These are phyloP conservation scores for Drosophila atripex DNA, from an alignment of 2,888 invertebrate species.

Conservation along the genomic window DNA sequence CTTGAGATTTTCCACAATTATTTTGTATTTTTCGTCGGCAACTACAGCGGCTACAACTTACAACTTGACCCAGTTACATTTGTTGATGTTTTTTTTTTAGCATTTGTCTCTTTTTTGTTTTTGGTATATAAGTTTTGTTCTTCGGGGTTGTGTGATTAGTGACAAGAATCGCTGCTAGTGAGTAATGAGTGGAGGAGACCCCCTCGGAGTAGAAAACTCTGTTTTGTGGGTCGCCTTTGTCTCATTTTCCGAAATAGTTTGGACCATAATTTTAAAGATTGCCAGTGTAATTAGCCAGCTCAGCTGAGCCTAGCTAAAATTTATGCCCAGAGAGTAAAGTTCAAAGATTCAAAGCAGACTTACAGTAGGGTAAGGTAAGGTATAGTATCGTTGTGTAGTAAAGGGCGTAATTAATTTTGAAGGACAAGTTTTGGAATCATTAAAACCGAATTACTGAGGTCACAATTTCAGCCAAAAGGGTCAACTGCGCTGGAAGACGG, in stretches of 20 bases:
- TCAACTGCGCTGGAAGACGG: constrained; percentile 36
- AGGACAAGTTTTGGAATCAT: constrained; percentile 45
- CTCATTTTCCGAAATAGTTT: constrained; percentile 48
- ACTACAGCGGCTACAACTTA: constrained; percentile 41
- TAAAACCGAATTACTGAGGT: constrained; percentile 46
- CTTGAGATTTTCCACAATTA: constrained; percentile 73
- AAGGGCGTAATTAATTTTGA: constrained; percentile 55
- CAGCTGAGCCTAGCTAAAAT: constrained; percentile 35
- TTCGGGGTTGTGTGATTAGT: constrained; percentile 74
- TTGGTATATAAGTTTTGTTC: constrained; percentile 60
- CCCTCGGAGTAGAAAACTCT: constrained; percentile 11
- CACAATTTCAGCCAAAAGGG: constrained; percentile 24
- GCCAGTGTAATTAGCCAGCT: constrained; percentile 66
- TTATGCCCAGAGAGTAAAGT: constrained; percentile 53
- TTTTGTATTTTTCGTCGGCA: constrained; percentile 52
- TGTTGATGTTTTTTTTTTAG: constrained; percentile 65
- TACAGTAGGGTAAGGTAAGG: constrained; percentile 5
- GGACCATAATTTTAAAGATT: constrained; percentile 74
- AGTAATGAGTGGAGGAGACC: constrained; percentile 38
- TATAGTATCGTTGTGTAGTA: constrained; percentile 28
- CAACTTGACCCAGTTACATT: constrained; percentile 77
- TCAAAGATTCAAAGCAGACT: constrained; percentile 35
- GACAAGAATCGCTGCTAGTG: constrained; percentile 75
- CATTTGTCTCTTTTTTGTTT: constrained; percentile 36
- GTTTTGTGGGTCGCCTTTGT: constrained; percentile 52